Evolutionary conservation across 2,888 invertebrate species (phyloP), one percentile per base, ranked within the genome.

Genomic region (Xestia ashworthii): DNA sequence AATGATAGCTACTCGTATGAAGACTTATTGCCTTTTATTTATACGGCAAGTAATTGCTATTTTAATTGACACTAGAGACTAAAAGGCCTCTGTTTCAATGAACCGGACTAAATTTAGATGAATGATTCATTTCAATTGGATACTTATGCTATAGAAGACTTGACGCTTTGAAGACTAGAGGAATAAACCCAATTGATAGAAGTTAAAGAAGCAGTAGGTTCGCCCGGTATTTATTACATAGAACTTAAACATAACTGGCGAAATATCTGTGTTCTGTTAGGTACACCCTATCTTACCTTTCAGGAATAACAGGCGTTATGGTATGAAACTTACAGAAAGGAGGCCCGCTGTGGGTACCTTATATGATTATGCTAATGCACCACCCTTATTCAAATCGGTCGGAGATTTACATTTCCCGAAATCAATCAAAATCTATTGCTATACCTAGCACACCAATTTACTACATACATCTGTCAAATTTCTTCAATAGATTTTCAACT

Each of bases 11-110:
- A n/a, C n/a, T n/a, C n/a, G n/a, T n/a, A 9, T 73, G 25, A 78
- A 72, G 16, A 64, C 16, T 80, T 38, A 73, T 62, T 64, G 53
- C 74, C 41, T 19, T 53, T 78, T 46, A 60, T 71, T 14, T 46
- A n/a, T 65, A 65, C 44, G 9, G 64, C 64, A 55, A 73, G 44
- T 75, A 81, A 81, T 65, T 79, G 82, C 58, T 75, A 66, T 46
- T 66, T 79, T 66, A 66, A 79, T 75, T 66, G 76, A 22, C 38
- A 46, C 76, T 74, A 46, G 22, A 38, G 50, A 46, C 76, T 41
- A 75, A 58, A 72, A 76, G 6, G 11, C 12, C 48, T 48, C 81
- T 65, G 12, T 58, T 81, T 76, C 25, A 58, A 58, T 58, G 16
- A 53, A 11, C 9, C 9, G 38, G 46, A 44, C 50, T 75, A 81